Evolutionary conservation across 2,113 vertebrate genomes (phyloP).

Genomic region (Kryptolebias marmoratus): DNA sequence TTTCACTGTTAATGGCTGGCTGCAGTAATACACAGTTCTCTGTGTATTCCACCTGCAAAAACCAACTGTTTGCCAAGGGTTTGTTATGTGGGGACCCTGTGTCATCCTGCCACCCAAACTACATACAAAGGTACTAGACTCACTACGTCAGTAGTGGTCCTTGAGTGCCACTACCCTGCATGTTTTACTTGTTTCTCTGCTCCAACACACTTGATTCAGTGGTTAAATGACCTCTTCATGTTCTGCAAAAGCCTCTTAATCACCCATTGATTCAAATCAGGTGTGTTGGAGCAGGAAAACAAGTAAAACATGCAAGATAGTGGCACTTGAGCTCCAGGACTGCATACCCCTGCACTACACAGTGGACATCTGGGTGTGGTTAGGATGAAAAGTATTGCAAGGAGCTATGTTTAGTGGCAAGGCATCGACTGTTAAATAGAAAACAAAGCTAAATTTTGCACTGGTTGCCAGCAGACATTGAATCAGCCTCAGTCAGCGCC

Average conservation of each 20-base stretch:
- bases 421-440: not conserved
- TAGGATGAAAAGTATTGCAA: not conserved
- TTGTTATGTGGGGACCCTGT: not conserved
- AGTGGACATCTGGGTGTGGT: not conserved
- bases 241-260: too few species aligned
- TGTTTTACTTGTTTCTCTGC: too few species aligned
- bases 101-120: not conserved
- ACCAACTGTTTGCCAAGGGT: not conserved
- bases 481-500: not conserved
- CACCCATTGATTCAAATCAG: too few species aligned
- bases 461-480: not conserved
- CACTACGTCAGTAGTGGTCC: too few species aligned
- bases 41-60: not conserved
- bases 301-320: too few species aligned
- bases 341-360: not conserved
- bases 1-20: not conserved
- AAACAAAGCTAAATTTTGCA: not conserved
- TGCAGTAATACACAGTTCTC: not conserved
- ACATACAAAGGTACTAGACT: not conserved
- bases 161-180: too few species aligned
- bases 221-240: too few species aligned
- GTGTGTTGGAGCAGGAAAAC: too few species aligned
- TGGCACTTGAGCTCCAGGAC: too few species aligned
- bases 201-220: too few species aligned
- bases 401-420: constrained; percentile 9